phyloP scores from a whole-genome alignment of 2,797 vertebrate genomes.

The Trachops cirrhosus region DNA sequence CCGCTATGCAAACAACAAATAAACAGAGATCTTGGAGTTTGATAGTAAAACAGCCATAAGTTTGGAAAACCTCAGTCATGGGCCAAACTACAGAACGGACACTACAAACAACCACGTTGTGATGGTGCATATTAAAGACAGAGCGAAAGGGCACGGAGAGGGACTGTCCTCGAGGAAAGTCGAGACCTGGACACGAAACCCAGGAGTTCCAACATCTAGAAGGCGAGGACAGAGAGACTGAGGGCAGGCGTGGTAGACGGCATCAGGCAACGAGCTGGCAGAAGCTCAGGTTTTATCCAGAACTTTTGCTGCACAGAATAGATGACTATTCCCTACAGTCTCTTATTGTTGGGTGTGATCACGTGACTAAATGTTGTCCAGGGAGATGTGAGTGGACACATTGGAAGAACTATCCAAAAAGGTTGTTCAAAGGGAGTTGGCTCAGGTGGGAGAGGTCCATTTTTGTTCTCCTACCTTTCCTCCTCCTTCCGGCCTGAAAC shows the following conservation, averaged over 20 bases:
- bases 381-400: not conserved
- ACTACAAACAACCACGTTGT: accelerated
- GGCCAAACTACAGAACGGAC: not conserved
- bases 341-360: not conserved
- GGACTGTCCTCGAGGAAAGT: not conserved
- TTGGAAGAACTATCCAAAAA: not conserved
- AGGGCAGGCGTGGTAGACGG: accelerated
- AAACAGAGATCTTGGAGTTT: not conserved
- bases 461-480: not conserved
- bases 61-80: not conserved
- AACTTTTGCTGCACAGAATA: not conserved
- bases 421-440: not conserved
- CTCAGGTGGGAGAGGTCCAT: not conserved
- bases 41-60: not conserved
- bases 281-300: not conserved
- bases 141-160: not conserved
- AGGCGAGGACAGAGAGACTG: not conserved
- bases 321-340: not conserved
- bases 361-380: not conserved
- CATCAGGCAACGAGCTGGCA: not conserved
- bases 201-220: not conserved
- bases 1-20: not conserved
- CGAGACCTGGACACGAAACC: not conserved
- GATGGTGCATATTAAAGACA: not conserved
- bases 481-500: not conserved